phyloP scores from a whole-genome alignment of 2,888 invertebrate species.

The Ceratothoa steindachneri region DNA sequence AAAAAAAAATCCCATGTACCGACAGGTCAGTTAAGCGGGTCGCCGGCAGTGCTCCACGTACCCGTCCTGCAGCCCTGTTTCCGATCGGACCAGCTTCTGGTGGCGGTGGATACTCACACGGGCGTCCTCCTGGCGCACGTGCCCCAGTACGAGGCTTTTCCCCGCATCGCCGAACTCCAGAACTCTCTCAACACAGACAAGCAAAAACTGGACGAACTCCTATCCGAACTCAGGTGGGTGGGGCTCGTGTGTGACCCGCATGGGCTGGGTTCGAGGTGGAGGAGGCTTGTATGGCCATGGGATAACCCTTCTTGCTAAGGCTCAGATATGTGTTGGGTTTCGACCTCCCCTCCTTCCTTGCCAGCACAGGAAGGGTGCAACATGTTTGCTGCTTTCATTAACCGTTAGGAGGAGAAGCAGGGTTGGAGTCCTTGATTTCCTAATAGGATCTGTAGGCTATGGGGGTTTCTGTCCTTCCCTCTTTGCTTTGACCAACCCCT shows the following conservation, averaged over 20 bases:
- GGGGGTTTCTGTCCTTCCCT: no score
- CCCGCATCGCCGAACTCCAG: slow-evolving; percentile 75
- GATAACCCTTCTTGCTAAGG: no score
- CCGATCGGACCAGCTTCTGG: slow-evolving; percentile 82
- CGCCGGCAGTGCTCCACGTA: slow-evolving; percentile 86
- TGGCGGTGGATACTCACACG: slow-evolving; percentile 90
- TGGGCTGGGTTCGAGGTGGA: neutral
- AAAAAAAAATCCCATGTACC: slow-evolving; percentile 2
- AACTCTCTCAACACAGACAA: slow-evolving; percentile 71
- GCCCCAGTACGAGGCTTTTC: slow-evolving; percentile 78
- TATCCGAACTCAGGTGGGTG: slow-evolving; percentile 64
- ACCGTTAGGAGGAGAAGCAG: no score
- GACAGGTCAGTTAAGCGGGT: slow-evolving; percentile 65
- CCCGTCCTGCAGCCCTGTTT: slow-evolving; percentile 84
- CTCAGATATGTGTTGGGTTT: no score
- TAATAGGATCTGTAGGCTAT: no score
- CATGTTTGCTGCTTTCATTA: no score
- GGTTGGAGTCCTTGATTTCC: no score
- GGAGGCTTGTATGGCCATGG: no score
- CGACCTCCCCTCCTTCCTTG: no score
- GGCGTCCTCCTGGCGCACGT: slow-evolving; percentile 88
- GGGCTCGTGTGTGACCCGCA: neutral
- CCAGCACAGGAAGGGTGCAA: no score
- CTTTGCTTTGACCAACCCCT: no score
- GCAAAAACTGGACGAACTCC: slow-evolving; percentile 62